A percentile compares a stretch with the other conserved stretches of the same genome.
Evolutionary conservation across 2,113 vertebrate genomes (phyloP).

Genomic region (Elanoides forficatus): DNA sequence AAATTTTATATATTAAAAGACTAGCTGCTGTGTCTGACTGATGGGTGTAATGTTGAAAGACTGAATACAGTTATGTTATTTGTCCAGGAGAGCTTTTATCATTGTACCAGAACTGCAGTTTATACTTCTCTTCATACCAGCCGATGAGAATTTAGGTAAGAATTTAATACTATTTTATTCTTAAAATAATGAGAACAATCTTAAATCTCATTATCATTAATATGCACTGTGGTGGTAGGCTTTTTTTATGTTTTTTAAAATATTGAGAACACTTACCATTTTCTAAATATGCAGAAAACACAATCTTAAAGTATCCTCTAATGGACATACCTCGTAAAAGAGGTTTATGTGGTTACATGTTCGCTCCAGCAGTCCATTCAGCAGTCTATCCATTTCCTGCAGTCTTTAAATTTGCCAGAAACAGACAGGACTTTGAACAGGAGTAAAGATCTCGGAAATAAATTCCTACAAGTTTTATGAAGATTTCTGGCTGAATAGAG

Average conservation of each 20-base stretch:
- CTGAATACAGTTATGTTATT: not conserved
- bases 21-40: not conserved
- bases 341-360: not conserved
- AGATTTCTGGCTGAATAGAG: not conserved
- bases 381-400: not conserved
- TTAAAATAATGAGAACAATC: not conserved
- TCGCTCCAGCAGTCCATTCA: not conserved
- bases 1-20: not conserved
- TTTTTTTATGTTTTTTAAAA: not conserved
- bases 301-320: not conserved
- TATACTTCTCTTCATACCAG: constrained; percentile 80
- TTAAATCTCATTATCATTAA: not conserved
- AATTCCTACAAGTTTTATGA: not conserved
- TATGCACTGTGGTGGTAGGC: not conserved
- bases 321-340: not conserved
- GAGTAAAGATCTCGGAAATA: not conserved
- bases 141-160: constrained; percentile 77
- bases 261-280: not conserved
- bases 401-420: not conserved
- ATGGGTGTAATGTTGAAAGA: not conserved
- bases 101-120: constrained; percentile 81
- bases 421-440: not conserved
- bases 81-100: constrained; percentile 80
- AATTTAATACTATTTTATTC: not conserved
- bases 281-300: not conserved